Evolutionary conservation across 2,888 invertebrate genomes (phyloP), one percentile per base, ranked within the genome.

Genomic region (Drosophila setosimentum): DNA sequence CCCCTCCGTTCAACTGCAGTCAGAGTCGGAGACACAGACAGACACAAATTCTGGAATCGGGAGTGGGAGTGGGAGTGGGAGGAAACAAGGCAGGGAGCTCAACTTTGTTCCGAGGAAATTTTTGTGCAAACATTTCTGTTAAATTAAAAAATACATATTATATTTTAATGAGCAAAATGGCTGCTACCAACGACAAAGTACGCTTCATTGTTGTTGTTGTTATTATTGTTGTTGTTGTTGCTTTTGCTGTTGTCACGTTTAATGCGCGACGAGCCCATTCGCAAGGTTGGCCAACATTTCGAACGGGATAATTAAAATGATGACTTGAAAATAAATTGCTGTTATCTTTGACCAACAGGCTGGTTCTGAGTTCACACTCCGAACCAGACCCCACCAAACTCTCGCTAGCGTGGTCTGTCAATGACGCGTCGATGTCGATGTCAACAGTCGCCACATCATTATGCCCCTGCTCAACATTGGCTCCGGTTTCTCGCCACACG

Each of bases 91-190:
- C 68, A 80, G 66, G 62, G 60, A 73, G 76, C 82, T 80, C 79
- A 78, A 84, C 81, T 78, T 80, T 83, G 87, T 89, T 91, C 83
- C 84, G 79, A 78, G 81, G 74, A 90, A 91, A 87, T 91, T 90
- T 91, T 91, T 91, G 89, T 87, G 92, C 84, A 92, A 92, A 92
- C 91, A 92, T 92, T 92, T 91, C 91, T 89, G 85, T 87, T 87
- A 92, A 92, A 92, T 91, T 92, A 91, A 92, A 87, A 91, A 92
- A 91, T 91, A 91, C 91, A 91, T 91, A 91, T 91, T 91, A 92
- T 91, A 92, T 91, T 92, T 92, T 92, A 92, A 92, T 92, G 92
- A 92, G 91, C 91, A 91, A 90, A 91, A 90, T 92, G 91, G 87
- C 80, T 80, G 82, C 82, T 58, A 33, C 59, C 70, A 63, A 30